Conservation (phyloP, 2,113 vertebrate genomes). For the Megaceryle torquata region DNA sequence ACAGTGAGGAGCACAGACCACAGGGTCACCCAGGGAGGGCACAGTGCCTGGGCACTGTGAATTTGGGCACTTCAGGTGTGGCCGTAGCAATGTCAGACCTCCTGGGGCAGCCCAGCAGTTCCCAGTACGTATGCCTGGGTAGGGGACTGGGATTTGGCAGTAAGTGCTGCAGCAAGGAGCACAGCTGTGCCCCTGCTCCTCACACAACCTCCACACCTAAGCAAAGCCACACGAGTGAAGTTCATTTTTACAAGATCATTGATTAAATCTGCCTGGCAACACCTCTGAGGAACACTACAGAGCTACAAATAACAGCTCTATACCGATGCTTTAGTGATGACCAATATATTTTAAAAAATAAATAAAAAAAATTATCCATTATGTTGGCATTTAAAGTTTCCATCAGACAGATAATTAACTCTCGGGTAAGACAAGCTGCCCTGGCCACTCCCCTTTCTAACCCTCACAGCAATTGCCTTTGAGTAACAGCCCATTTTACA, state of each 20-base stretch:
- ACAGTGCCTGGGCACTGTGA: background rate
- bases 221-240: background rate
- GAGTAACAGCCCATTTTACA: background rate
- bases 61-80: no score
- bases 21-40: background rate
- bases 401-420: background rate
- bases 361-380: background rate
- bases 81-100: background rate
- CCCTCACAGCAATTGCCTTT: background rate
- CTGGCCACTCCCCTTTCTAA: background rate
- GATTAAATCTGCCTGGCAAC: background rate
- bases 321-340: background rate
- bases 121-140: fast-evolving
- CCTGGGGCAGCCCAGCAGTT: background rate
- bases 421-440: background rate
- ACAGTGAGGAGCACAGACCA: background rate
- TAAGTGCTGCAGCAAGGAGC: background rate
- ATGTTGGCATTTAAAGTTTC: background rate
- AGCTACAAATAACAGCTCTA: background rate
- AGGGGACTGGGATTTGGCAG: background rate
- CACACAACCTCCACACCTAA: background rate
- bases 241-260: background rate
- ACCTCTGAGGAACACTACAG: background rate
- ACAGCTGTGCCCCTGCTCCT: background rate
- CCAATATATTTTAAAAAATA: background rate